Evolutionary conservation across 2,113 vertebrate genomes (phyloP).

Genomic region (Capreolus pygargus): DNA sequence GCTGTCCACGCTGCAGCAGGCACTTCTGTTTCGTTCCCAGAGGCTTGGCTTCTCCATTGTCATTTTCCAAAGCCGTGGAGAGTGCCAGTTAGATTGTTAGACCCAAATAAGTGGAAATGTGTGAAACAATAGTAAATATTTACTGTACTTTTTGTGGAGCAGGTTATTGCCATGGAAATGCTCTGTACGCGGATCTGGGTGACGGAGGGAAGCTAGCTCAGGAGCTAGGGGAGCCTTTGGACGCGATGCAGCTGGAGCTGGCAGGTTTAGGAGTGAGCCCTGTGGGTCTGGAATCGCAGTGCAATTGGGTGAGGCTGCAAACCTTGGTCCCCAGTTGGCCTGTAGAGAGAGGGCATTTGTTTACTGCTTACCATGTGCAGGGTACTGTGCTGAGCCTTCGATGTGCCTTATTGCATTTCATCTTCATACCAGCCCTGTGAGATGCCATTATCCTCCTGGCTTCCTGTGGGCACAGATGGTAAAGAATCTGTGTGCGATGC

Average conservation of each 20-base stretch:
- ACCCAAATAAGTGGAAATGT: slow-evolving; percentile 41
- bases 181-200: neutral
- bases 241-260: fast-evolving
- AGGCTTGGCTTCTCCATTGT: slow-evolving; percentile 17
- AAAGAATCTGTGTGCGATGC: neutral
- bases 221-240: neutral
- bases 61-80: slow-evolving; percentile 5
- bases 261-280: neutral
- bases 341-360: neutral
- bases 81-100: slow-evolving; percentile 18
- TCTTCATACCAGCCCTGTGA: neutral
- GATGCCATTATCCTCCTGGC: neutral
- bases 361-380: fast-evolving
- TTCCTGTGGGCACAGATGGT: neutral
- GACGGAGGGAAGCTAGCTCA: neutral
- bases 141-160: slow-evolving; percentile 45
- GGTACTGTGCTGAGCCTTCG: fast-evolving
- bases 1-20: neutral
- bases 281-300: fast-evolving
- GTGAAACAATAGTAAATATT: slow-evolving; percentile 66
- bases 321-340: neutral
- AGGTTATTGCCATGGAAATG: slow-evolving; percentile 58
- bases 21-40: neutral
- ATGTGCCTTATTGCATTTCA: neutral
- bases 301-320: fast-evolving